phyloP scores from a whole-genome alignment of 1,140 invertebrate species.

The Oryzaephilus surinamensis region DNA sequence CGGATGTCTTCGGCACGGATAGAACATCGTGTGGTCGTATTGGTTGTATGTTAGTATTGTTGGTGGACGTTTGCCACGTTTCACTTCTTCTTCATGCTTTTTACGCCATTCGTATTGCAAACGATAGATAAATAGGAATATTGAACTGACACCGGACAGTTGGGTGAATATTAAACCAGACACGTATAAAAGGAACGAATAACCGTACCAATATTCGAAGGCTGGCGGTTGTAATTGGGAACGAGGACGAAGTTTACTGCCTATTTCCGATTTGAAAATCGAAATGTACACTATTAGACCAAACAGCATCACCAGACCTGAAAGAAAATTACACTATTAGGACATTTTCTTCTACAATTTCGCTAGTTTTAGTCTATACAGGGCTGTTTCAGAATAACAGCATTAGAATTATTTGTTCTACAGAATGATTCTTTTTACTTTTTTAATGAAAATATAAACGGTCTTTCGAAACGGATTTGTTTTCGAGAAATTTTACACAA shows the following conservation, averaged over 20 bases:
- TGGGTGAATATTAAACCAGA: conserved; percentile 74
- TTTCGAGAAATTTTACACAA: too few species aligned
- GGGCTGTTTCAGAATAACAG: too few species aligned
- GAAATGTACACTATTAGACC: conserved; percentile 89
- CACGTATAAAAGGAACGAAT: conserved; percentile 75
- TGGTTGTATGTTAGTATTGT: conserved; percentile 27
- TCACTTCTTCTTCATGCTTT: conserved; percentile 32
- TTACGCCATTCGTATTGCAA: conserved; percentile 44
- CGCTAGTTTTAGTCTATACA: too few species aligned
- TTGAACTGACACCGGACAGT: conserved; percentile 70
- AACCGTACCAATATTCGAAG: conserved; percentile 79
- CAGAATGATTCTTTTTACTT: too few species aligned
- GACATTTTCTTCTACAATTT: too few species aligned
- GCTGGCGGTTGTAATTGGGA: conserved; percentile 64
- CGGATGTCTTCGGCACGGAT: conserved; percentile 36
- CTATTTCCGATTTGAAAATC: conserved; percentile 81
- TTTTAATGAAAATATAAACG: too few species aligned
- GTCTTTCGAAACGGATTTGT: too few species aligned
- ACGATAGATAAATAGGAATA: conserved; percentile 73
- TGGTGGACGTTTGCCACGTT: conserved; percentile 19
- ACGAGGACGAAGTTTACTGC: conserved; percentile 68
- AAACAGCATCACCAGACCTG: conserved; percentile 78
- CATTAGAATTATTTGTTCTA: too few species aligned
- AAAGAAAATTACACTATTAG: conserved; percentile 21
- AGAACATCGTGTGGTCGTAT: conserved; percentile 26